Conservation (phyloP, 2,888 invertebrate species). For the Drosophila colorata region DNA sequence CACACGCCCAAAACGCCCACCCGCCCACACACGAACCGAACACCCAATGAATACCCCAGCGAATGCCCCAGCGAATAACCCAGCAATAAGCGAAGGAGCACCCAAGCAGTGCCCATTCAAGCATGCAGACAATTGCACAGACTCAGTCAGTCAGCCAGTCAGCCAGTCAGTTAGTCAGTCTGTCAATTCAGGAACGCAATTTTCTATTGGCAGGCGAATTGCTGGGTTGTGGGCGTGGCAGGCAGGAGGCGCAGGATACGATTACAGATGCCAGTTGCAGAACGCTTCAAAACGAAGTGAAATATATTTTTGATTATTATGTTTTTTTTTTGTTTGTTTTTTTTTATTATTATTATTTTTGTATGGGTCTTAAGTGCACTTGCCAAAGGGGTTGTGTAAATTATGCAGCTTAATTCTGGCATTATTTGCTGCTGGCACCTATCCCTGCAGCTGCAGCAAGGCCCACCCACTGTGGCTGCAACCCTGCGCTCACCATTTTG, state of each 20-base stretch:
- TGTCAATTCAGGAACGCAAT: constrained; percentile 65
- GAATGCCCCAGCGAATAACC: constrained; percentile 5
- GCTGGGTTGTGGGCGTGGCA: constrained; percentile 3
- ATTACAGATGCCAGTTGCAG: constrained; percentile 21
- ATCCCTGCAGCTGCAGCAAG: constrained; percentile 1
- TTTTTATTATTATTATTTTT: constrained; percentile 45
- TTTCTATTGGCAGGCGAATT: constrained; percentile 74
- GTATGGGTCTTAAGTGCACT: constrained; percentile 70
- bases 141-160: constrained; percentile 33
- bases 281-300: constrained; percentile 31
- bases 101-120: constrained; percentile 66
- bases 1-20: background rate
- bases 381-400: constrained; percentile 74
- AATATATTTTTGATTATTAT: constrained; percentile 53
- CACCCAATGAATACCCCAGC: background rate
- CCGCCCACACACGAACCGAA: background rate
- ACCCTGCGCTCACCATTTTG: constrained; percentile 56
- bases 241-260: constrained; percentile 17
- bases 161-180: constrained; percentile 34
- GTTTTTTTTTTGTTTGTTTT: constrained; percentile 37
- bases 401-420: constrained; percentile 78
- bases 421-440: constrained; percentile 44
- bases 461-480: constrained; percentile 25
- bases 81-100: constrained; percentile 29
- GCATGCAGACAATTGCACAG: constrained; percentile 72